Conservation (phyloP, 2,888 invertebrate species). For the Andrena dorsata region DNA sequence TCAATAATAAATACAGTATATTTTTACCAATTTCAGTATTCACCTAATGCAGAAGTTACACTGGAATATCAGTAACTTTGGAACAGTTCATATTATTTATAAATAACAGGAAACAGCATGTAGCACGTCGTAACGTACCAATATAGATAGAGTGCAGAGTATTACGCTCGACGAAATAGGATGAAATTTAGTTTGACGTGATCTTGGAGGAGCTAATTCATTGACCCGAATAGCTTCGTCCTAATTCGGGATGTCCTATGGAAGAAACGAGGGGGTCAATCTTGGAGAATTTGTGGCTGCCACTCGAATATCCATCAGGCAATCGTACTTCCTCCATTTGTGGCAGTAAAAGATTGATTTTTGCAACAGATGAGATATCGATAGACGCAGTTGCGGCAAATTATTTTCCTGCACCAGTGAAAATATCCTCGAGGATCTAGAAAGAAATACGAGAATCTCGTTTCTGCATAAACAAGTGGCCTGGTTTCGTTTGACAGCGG, state of each 20-base stretch:
- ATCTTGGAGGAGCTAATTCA: slow-evolving; percentile 55
- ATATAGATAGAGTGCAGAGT: slow-evolving; percentile 28
- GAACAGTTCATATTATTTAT: background rate
- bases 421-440: background rate
- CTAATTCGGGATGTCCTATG: slow-evolving; percentile 57
- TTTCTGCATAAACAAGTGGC: background rate
- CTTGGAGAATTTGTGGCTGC: slow-evolving; percentile 38
- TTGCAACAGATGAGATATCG: background rate
- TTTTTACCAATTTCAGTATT: too few relatives aligned
- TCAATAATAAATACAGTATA: too few relatives aligned
- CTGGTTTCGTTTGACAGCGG: background rate
- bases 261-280: slow-evolving; percentile 55
- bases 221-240: slow-evolving; percentile 57
- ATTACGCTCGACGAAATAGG: slow-evolving; percentile 40
- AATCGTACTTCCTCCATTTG: slow-evolving; percentile 13
- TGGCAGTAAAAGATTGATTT: slow-evolving; percentile 18
- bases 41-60: too few relatives aligned
- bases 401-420: background rate
- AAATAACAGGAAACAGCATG: slow-evolving; percentile 1
- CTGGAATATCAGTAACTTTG: background rate
- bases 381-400: too few relatives aligned
- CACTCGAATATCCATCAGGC: slow-evolving; percentile 32
- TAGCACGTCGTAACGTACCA: background rate
- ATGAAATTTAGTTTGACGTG: slow-evolving; percentile 53
- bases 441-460: background rate